phyloP scores from a whole-genome alignment of 1,140 invertebrate genomes.

The Apis cerana region DNA sequence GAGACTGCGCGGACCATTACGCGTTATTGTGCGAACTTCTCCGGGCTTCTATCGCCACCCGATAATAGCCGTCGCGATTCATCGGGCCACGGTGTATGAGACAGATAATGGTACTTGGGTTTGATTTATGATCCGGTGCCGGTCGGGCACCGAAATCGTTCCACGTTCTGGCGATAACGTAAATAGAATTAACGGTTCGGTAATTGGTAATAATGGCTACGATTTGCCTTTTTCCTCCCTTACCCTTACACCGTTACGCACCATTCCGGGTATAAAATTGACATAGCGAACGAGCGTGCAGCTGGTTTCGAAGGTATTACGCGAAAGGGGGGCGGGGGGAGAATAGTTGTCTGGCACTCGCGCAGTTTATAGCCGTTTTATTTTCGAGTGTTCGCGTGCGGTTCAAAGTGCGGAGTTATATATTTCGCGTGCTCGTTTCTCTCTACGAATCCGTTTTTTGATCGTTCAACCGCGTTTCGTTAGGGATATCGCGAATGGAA shows the following conservation, averaged over 20 bases:
- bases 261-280: background rate
- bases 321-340: no score
- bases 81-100: constrained; percentile 41
- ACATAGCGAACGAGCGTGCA: constrained; percentile 1
- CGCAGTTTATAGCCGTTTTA: background rate
- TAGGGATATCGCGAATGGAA: background rate
- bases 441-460: background rate
- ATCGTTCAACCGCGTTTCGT: background rate
- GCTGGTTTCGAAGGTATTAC: background rate
- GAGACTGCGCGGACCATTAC: constrained; percentile 41
- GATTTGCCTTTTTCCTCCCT: constrained; percentile 12
- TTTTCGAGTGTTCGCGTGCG: background rate
- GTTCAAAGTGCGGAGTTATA: background rate
- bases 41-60: constrained; percentile 24
- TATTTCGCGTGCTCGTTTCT: background rate
- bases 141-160: constrained; percentile 43
- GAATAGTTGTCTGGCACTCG: background rate
- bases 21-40: constrained; percentile 55
- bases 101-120: constrained; percentile 44
- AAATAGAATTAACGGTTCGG: constrained; percentile 56
- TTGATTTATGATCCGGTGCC: constrained; percentile 28
- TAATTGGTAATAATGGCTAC: constrained; percentile 36
- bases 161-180: constrained; percentile 44
- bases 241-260: background rate
- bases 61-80: constrained; percentile 44